Evolutionary conservation across 1,140 invertebrate genomes (phyloP), one percentile per base, ranked within the genome.

Genomic region (Temnothorax curvispinosus): DNA sequence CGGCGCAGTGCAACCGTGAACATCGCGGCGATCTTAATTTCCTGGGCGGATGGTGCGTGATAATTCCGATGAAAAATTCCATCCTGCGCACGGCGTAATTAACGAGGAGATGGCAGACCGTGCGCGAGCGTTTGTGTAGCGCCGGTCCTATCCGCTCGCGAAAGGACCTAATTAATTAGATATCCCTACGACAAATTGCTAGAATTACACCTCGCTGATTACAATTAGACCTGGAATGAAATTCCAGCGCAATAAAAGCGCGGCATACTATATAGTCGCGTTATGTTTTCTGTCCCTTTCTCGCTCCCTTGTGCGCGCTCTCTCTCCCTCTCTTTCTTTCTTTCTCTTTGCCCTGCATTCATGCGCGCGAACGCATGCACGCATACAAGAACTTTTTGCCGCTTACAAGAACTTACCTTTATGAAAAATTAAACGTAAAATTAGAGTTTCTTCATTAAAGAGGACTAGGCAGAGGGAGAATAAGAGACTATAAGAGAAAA

Each of bases 381-480:
- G 35, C 35, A 54, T 21, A 56, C 35, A 52, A 47, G 41, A 7
- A 47, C 47, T 47, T 27, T 62, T 44, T 38, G 13, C 21, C 9
- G 18, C n/a, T 54, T 50, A 38, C 21, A 60, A 50, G n/a, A 58
- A 65, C 35, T 65, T 65, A 65, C 64, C 52, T 78, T 65, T 65
- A 91, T 93, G 89, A 93, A 93, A 91, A 92, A 93, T 94, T 93
- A 91, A 92, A 90, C 86, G 84, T 71, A 90, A 90, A 92, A 93
- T 93, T 93, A 93, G 91, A 93, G 92, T 94, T 93, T 90, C 88
- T 80, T 81, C 77, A 88, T 56, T 75, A 71, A 32, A 54, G 38
- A 60, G 38, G 35, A n/a, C 84, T 38, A 58, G 41, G 21, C 13
- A 41, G 50, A 21, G 27, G 32, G 47, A 77, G 38, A 52, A 50